Base-by-base conservation (phyloP, 2,888 invertebrate genomes). In the Chrysina gloriosa region DNA sequence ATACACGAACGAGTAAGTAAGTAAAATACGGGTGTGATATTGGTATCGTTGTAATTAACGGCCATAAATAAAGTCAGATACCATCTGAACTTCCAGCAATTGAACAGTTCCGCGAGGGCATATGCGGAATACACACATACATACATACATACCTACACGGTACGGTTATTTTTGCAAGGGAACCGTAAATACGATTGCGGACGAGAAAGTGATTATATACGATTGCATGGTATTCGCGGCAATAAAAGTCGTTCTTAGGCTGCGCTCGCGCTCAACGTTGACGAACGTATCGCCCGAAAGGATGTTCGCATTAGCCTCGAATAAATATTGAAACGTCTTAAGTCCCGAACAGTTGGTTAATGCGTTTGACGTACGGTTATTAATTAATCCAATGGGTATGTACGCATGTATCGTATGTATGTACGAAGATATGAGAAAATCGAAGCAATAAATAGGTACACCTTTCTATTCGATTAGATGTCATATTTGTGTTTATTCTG, bases 161-260 rank as follows among this genome's bases (percentile, higher is more conserved):
- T 27, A 25, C 27, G 42, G 14, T 27, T 42, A 42, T 61, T 61
- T 56, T 56, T 61, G 21, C 27, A 42, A 11, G 27, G 42, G 42
- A 61, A 45, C 27, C 27, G 58, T 42, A 42, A 45, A 27, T 27
- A 25, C 48, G n/a, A 16, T 52, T 29, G 25, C 58, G 36, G 27
- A 16, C 58, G 58, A 27, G 58, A 61, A 61, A 61, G 58, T 61
- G 42, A 61, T 61, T 61, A 61, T 61, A 61, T 61, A 61, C 39
- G 58, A 61, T 61, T 61, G 58, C 27, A 16, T 61, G n/a, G n/a
- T n/a, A n/a, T 42, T 61, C 25, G 7, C 7, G 52, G 58, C 42
- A 42, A 42, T 42, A 61, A 61, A 42, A 61, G 42, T 39, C 16
- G 58, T 61, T 25, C 42, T 29, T 31, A 29, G 3, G 19, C 19